These are phyloP conservation scores for Leuciscus waleckii DNA, from an alignment of 2,797 vertebrate genomes.

Conservation along the genomic window DNA sequence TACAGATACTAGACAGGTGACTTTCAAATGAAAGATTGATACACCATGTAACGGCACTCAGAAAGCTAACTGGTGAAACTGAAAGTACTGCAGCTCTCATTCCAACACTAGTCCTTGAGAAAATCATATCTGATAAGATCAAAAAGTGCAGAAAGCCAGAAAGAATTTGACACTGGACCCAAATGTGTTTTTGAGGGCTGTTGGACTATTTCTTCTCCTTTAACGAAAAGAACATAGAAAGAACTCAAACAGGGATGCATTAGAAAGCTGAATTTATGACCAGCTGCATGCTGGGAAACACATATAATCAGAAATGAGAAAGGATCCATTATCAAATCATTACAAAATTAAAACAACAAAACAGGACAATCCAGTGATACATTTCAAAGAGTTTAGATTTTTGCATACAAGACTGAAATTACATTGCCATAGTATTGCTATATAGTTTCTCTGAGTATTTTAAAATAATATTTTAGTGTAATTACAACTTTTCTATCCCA, in stretches of 20 bases:
- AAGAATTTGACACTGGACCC: constrained; percentile 15
- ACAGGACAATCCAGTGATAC: not conserved
- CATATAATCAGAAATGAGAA: not conserved
- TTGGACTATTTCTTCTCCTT: constrained; percentile 17
- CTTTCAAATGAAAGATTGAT: not conserved
- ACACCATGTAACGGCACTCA: not conserved
- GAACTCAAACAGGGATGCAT: not conserved
- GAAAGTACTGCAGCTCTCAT: constrained; percentile 23
- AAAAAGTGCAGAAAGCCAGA: not conserved
- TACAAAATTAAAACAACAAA: constrained; percentile 4
- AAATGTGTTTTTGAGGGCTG: constrained; percentile 14
- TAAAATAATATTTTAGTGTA: not conserved
- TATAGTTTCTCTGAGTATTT: not conserved
- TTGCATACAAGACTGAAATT: not conserved
- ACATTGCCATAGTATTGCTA: not conserved
- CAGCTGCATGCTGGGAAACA: not conserved
- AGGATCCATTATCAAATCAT: not conserved
- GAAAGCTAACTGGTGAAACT: constrained; percentile 42
- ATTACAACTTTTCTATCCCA: not conserved
- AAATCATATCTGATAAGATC: constrained; percentile 41
- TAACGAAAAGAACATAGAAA: constrained; percentile 24
- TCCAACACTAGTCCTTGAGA: constrained; percentile 20
- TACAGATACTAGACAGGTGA: no score
- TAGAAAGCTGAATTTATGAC: not conserved
- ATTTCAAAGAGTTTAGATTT: not conserved